Evolutionary conservation across 2,888 invertebrate species (phyloP), one percentile per base, ranked within the genome.

Genomic region (Argyresthia albistria): DNA sequence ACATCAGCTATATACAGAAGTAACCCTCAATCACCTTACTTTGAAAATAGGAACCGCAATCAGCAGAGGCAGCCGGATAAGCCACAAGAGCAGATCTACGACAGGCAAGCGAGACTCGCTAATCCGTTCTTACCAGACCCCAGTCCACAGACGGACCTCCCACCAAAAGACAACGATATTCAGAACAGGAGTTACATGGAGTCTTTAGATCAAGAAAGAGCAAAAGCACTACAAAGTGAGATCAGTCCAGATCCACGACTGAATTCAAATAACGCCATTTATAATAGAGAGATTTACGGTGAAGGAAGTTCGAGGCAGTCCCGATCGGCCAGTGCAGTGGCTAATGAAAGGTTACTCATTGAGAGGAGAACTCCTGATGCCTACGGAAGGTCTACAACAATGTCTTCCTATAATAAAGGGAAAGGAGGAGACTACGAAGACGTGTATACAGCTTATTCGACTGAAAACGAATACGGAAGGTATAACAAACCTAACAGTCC

Each of bases 311-410:
- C 68, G 51, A 72, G 70, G 58, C 60, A 65, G 8, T 76, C 58
- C 53, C 73, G 75, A 62, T 58, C 71, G 4, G 69, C 68, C 12
- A 73, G 64, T 63, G 37, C 43, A 43, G 64, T 66, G 46, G 62
- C 71, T 0, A 82, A 78, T 57, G 88, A 87, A 58, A 68, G 83
- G 51, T 63, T 86, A 43, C 50, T 78, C 42, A 74, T 88, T 25
- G 95, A 95, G 69, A 89, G 95, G 60, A 88, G 95, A 59, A 95
- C 95, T 0, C 95, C 95, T 0, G 95, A 95, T 66, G 93, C 94
- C 10, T 95, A 95, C 66, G 94, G 95, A 1, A 83, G 93, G 57
- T 91, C 93, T 42, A 78, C 76, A 43, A 72, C 79, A 59, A 89
- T 86, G 73, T 82, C 72, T 10, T 70, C 78, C 9, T 79, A 84